Evolutionary conservation across 2,797 vertebrate species (phyloP), one percentile per base, ranked within the genome.

Genomic region (Pseudochromis fuscus): DNA sequence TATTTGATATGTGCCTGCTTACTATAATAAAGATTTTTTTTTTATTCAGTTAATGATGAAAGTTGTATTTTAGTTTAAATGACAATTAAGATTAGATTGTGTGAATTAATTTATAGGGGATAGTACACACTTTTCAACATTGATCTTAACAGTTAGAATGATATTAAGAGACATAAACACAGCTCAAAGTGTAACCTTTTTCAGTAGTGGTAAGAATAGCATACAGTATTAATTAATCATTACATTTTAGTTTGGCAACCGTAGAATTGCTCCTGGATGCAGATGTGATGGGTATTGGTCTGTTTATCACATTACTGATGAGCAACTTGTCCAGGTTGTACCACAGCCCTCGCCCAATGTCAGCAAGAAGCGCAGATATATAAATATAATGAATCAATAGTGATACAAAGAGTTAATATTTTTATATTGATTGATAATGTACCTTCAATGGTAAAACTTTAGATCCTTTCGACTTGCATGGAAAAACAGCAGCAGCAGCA

Each of bases 401-500:
- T 23, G 44, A 66, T n/a, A 40, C n/a, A 44, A n/a, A n/a, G n/a
- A n/a, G n/a, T n/a, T n/a, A n/a, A n/a, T n/a, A n/a, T n/a, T n/a
- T n/a, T n/a, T n/a, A n/a, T n/a, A n/a, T n/a, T n/a, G n/a, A n/a
- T n/a, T n/a, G n/a, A n/a, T n/a, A n/a, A n/a, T n/a, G n/a, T n/a
- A n/a, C n/a, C n/a, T n/a, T n/a, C n/a, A n/a, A n/a, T n/a, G n/a
- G n/a, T n/a, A n/a, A n/a, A n/a, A n/a, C n/a, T n/a, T n/a, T n/a
- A n/a, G n/a, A n/a, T n/a, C n/a, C n/a, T n/a, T n/a, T n/a, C n/a
- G n/a, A n/a, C n/a, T n/a, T n/a, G n/a, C n/a, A n/a, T n/a, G n/a
- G n/a, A n/a, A n/a, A 15, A 37, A 49, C 87, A 92, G 40, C 93
- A 93, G 62, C 93, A 92, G 30, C 89, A 94, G 52, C 51, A 75